A percentile compares a stretch with the other conserved stretches of the same genome.
Evolutionary conservation across 2,888 invertebrate species (phyloP).

Genomic region (Amiota communis): DNA sequence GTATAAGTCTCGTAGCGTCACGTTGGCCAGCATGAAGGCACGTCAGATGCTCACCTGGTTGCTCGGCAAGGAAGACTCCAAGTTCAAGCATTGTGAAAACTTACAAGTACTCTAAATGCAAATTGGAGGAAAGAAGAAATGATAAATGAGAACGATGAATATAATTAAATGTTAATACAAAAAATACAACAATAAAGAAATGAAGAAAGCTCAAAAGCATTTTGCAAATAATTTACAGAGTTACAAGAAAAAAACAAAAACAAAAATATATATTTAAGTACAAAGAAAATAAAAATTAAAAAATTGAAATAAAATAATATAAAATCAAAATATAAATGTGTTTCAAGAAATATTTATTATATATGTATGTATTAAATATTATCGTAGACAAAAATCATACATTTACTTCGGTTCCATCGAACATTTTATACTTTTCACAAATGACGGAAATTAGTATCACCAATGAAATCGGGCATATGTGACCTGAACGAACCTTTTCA

Average conservation of each 20-base stretch:
- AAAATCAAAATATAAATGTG: background rate
- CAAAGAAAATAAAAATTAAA: background rate
- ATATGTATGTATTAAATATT: too few species aligned
- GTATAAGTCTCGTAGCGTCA: constrained; percentile 89
- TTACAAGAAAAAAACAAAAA: constrained; percentile 9
- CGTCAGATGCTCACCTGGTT: constrained; percentile 93
- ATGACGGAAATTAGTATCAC: too few species aligned
- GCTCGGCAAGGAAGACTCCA: constrained; percentile 91
- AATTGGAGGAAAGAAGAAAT: constrained; percentile 8
- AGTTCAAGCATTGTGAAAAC: constrained; percentile 94
- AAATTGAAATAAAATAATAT: too few species aligned
- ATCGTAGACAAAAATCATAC: too few species aligned
- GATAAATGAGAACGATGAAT: too few species aligned
- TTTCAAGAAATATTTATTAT: too few species aligned
- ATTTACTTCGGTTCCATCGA: too few species aligned
- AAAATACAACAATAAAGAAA: constrained; percentile 2
- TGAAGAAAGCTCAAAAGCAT: constrained; percentile 42
- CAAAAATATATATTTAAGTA: background rate
- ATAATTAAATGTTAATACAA: too few species aligned
- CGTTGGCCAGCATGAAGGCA: constrained; percentile 91
- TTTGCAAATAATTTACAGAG: background rate
- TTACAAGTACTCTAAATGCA: constrained; percentile 84
- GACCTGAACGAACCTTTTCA: too few species aligned
- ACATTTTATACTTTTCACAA: too few species aligned
- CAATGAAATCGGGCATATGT: too few species aligned